These are phyloP conservation scores for Heliconius ismenius DNA, from an alignment of 2,888 invertebrate species.

Conservation along the genomic window DNA sequence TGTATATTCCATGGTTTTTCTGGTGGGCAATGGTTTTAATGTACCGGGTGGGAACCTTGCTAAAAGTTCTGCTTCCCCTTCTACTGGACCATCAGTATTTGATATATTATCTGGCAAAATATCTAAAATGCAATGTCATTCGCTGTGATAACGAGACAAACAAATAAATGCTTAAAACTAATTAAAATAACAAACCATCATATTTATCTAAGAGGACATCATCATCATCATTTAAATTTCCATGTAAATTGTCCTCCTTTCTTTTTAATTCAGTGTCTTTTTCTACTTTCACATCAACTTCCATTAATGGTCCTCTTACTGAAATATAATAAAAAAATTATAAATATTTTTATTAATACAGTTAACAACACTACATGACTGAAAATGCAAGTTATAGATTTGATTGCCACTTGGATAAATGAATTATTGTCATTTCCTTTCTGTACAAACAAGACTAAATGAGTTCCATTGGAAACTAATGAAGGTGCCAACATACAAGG, in stretches of 20 bases:
- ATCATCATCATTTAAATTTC: neutral
- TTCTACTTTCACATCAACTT: constrained; percentile 31
- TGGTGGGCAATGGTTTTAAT: constrained; percentile 52
- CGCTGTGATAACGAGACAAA: neutral
- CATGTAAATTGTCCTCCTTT: constrained; percentile 20
- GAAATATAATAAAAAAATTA: constrained; percentile 14
- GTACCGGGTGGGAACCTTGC: constrained; percentile 49
- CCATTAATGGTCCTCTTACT: constrained; percentile 41
- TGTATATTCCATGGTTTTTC: constrained; percentile 46
- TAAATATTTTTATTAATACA: no score
- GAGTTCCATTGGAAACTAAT: no score
- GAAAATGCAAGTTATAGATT: no score
- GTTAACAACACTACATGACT: no score
- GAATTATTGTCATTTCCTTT: no score
- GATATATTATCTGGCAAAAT: neutral
- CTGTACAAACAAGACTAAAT: no score
- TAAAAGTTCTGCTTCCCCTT: constrained; percentile 57
- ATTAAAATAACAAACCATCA: constrained; percentile 26
- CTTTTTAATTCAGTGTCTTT: constrained; percentile 25
- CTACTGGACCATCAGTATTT: constrained; percentile 46
- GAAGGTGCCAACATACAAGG: no score
- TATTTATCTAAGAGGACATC: constrained; percentile 22
- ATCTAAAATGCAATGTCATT: constrained; percentile 2
- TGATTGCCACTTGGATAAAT: no score
- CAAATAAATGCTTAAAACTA: neutral